Percentiles rank a stretch among this genome's conserved stretches.
These are phyloP conservation scores for Calcarius lapponicus DNA, from an alignment of 2,797 vertebrate genomes.

Conservation along the genomic window DNA sequence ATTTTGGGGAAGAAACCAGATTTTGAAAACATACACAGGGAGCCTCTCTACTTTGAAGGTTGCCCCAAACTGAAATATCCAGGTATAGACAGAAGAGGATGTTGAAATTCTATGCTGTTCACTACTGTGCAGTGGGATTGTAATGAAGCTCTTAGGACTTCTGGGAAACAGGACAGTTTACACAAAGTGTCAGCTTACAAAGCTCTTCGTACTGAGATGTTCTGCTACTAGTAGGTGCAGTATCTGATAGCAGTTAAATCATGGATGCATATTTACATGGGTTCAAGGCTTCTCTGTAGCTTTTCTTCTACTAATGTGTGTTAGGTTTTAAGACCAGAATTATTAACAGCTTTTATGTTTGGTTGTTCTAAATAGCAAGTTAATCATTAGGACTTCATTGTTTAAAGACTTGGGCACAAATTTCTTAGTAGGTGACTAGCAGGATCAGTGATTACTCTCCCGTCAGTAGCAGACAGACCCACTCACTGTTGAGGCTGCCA, in stretches of 20 bases:
- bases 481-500: neutral
- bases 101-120: neutral
- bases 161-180: neutral
- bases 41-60: neutral
- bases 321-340: neutral
- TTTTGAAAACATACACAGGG: neutral
- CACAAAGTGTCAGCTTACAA: neutral
- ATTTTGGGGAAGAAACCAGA: neutral
- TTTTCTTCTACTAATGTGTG: neutral
- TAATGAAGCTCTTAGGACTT: neutral
- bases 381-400: neutral
- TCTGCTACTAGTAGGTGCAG: neutral
- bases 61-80: neutral
- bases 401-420: neutral
- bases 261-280: fast-evolving
- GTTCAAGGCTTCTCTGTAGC: neutral
- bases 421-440: neutral
- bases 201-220: neutral
- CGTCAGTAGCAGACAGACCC: neutral
- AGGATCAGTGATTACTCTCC: neutral
- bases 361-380: neutral
- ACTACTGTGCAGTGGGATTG: neutral
- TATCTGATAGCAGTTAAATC: neutral
- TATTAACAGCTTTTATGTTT: neutral
- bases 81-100: neutral